Conservation (phyloP, 2,797 vertebrate species). For the Simalia tracyae region DNA sequence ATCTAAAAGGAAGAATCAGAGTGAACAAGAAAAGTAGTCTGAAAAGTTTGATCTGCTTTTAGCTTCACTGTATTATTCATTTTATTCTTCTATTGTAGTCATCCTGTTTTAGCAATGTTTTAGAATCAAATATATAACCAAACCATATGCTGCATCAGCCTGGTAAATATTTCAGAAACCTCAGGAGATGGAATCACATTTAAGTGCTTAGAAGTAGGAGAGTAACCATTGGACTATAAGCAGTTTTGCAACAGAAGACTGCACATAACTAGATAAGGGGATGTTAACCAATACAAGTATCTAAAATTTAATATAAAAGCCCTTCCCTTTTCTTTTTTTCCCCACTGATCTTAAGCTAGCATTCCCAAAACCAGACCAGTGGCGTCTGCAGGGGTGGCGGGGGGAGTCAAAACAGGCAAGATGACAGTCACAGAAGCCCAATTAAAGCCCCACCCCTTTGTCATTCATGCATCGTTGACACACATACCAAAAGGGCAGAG, state of each 20-base stretch:
- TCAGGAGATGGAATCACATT: not conserved
- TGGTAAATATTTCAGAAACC: not conserved
- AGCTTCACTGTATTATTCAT: not conserved
- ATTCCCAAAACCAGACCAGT: no score
- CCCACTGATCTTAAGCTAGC: not conserved
- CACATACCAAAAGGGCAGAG: no score
- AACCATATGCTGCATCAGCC: not conserved
- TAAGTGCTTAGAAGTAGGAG: not conserved
- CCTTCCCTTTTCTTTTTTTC: fast-evolving
- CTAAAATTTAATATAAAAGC: not conserved
- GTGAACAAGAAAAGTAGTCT: not conserved
- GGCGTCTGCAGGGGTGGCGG: no score
- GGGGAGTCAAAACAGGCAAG: no score
- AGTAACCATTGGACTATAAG: not conserved
- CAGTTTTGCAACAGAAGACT: not conserved
- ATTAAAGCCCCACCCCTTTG: no score
- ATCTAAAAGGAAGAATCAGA: not conserved
- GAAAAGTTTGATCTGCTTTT: not conserved
- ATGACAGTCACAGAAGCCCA: no score
- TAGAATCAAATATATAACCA: not conserved
- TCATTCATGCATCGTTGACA: no score
- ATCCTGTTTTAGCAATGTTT: not conserved
- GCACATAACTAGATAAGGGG: no score
- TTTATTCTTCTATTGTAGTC: not conserved
- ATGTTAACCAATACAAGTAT: not conserved